Base-by-base conservation (phyloP, 2,888 invertebrate species). In the Ormyrus pomaceus region DNA sequence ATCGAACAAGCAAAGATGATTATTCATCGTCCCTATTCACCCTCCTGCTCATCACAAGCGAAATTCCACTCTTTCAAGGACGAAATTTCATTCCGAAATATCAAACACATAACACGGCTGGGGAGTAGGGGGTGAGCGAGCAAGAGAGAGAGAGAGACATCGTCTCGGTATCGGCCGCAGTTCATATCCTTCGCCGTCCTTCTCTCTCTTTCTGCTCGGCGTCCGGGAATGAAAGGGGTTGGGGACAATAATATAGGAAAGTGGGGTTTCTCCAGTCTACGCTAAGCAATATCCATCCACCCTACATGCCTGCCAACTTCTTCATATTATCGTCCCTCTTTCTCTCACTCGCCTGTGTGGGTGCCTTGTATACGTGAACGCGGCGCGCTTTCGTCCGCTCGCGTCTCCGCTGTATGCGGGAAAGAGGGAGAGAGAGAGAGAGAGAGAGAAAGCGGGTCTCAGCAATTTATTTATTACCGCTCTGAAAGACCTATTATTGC, bases 381-480 rank as follows among this genome's bases (percentile, higher is more conserved):
- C 9, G 34, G 4, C 59, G 4, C 58, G 11, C 50, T 71, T 34
- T 10, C 19, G 64, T 65, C 13, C 10, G 50, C 50, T 48, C 19
- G 7, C 69, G 6, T n/a, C 19, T 5, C 34, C n/a, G 5, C 45
- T 51, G 51, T 61, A 58, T 62, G 56, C 50, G 50, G 5, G n/a
- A 34, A 34, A 19, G 71, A 1, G 50, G 19, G 53, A 6, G 9
- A 11, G 10, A 86, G 84, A 85, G 82, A 84, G 84, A 45, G 74
- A 83, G 86, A 86, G 65, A 9, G 66, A 6, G 46, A 13, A 66
- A 55, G 77, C 77, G 79, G 56, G 73, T 86, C 89, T 88, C 88
- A 89, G 89, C 89, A 90, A 90, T 90, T 90, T 90, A 90, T 90
- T 90, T 90, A 90, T 90, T 90, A 89, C 89, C 88, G 86, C 86